These are phyloP conservation scores for Drosophila cracens DNA, from an alignment of 2,888 invertebrate genomes.

Conservation along the genomic window DNA sequence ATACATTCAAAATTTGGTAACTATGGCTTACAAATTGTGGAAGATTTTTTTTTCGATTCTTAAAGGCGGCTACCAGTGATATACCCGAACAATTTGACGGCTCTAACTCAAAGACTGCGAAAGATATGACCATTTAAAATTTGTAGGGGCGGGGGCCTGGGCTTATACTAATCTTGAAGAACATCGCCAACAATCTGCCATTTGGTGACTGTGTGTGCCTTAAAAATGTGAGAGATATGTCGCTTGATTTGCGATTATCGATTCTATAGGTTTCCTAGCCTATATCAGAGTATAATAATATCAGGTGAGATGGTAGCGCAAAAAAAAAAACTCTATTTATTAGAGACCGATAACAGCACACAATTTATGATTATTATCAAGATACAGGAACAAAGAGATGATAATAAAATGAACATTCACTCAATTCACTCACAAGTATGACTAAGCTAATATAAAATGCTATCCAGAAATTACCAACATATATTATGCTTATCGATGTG, in stretches of 20 bases:
- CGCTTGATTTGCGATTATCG: background rate
- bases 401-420: background rate
- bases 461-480: background rate
- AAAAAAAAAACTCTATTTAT: background rate
- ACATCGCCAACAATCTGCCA: background rate
- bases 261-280: background rate
- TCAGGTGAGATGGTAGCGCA: background rate
- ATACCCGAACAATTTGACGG: too few species aligned
- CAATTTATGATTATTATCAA: background rate
- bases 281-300: background rate
- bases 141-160: too few species aligned
- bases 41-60: background rate
- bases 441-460: background rate
- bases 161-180: background rate
- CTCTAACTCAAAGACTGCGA: too few species aligned
- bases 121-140: too few species aligned
- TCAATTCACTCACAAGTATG: background rate
- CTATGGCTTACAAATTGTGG: background rate
- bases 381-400: background rate
- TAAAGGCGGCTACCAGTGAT: too few species aligned
- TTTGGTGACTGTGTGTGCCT: background rate
- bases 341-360: background rate
- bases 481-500: background rate
- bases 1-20: background rate
- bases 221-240: background rate